phyloP scores from a whole-genome alignment of 2,888 invertebrate species.

The Coenonympha arcania region DNA sequence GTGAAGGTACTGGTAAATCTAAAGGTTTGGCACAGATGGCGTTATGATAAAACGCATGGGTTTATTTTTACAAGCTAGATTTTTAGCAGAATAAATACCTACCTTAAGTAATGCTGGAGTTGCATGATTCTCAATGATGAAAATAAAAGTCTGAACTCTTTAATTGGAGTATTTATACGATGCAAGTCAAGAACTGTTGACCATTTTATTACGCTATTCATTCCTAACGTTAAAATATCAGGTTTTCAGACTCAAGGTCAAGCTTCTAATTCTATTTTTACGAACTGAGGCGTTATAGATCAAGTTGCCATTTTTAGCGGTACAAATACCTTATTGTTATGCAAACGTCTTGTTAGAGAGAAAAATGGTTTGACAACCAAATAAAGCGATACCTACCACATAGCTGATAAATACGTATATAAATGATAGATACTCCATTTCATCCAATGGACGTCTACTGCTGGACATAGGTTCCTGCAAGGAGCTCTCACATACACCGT shows the following conservation, averaged over 20 bases:
- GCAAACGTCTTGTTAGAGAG: neutral
- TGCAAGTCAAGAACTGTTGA: no score
- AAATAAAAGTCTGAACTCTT: no score
- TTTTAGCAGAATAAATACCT: no score
- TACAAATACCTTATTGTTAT: slow-evolving; percentile 3
- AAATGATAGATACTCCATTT: no score
- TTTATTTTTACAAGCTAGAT: no score
- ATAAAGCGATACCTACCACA: neutral
- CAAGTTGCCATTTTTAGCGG: slow-evolving; percentile 11
- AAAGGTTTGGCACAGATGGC: slow-evolving; percentile 19
- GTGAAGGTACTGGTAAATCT: neutral
- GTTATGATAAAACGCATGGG: neutral
- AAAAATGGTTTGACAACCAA: neutral
- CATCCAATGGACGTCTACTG: no score
- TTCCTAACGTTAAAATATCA: slow-evolving; percentile 1
- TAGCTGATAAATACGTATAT: neutral
- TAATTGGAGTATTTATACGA: no score
- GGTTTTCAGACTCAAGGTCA: slow-evolving; percentile 9
- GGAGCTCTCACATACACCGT: no score
- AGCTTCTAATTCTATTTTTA: slow-evolving; percentile 7
- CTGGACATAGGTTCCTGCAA: no score
- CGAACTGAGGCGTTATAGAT: no score
- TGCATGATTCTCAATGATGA: no score
- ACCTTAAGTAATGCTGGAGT: no score
- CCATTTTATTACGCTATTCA: neutral